Evolutionary conservation across 2,888 invertebrate species (phyloP).

Genomic region (Clunio marinus): DNA sequence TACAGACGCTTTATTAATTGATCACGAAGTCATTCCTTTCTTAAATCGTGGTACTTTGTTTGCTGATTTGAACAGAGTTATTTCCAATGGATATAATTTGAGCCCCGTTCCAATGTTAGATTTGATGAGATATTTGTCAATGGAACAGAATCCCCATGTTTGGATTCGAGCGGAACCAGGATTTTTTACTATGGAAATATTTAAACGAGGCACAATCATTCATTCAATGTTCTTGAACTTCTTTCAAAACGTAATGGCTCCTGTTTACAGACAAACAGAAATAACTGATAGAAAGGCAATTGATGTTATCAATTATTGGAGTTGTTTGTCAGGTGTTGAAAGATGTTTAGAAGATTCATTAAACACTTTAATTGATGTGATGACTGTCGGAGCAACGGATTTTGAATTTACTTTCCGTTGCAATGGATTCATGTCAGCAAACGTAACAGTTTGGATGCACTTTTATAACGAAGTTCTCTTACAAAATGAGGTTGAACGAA

Average conservation of each 20-base stretch:
- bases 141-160: neutral
- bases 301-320: neutral
- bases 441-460: neutral
- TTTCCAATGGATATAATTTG: neutral
- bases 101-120: neutral
- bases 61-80: neutral
- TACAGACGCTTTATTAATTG: slow-evolving; percentile 50
- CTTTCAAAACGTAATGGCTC: neutral
- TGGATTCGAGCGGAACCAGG: neutral
- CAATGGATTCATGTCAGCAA: neutral
- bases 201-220: neutral
- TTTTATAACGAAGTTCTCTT: neutral
- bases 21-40: slow-evolving; percentile 55
- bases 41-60: slow-evolving; percentile 54
- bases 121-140: neutral
- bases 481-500: neutral
- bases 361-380: neutral
- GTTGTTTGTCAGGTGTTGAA: neutral
- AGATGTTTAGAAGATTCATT: neutral
- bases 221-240: neutral
- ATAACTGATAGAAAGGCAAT: neutral
- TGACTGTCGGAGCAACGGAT: neutral
- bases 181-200: neutral
- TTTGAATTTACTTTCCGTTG: neutral
- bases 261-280: neutral